Percentiles rank a stretch among this genome's conserved stretches.
phyloP scores from a whole-genome alignment of 2,113 vertebrate species.

The Ciconia maguari region DNA sequence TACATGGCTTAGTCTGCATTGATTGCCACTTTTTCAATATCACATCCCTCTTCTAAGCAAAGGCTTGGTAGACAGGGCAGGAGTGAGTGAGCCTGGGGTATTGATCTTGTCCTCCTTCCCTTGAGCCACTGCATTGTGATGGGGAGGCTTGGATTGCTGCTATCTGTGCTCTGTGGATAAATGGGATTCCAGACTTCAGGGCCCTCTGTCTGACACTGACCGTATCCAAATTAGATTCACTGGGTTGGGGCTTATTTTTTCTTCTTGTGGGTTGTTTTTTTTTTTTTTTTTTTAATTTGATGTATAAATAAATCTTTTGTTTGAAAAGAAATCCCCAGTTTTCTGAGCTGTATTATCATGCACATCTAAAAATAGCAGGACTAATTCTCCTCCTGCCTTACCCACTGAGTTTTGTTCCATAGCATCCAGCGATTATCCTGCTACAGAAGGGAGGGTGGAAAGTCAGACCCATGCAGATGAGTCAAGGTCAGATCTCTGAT shows the following conservation, averaged over 20 bases:
- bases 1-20: not conserved
- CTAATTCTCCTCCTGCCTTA: constrained; percentile 43
- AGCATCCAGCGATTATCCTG: not conserved
- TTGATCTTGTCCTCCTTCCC: constrained; percentile 2
- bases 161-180: constrained; percentile 21
- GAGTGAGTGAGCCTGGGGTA: not conserved
- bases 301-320: constrained; percentile 57
- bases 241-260: constrained; percentile 25
- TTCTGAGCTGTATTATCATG: constrained; percentile 49
- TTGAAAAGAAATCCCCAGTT: constrained; percentile 54
- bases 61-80: not conserved
- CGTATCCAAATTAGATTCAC: not conserved
- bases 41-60: not conserved
- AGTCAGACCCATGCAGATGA: not conserved
- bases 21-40: not conserved
- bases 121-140: not conserved
- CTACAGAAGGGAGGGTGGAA: not conserved
- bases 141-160: constrained; percentile 44
- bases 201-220: constrained; percentile 30
- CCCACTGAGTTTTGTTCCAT: constrained; percentile 22
- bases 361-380: constrained; percentile 34
- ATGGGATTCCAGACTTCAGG: constrained; percentile 7
- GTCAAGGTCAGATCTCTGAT: not conserved
- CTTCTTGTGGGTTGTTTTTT: not conserved
- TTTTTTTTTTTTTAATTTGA: constrained; percentile 15